Evolutionary conservation across 2,888 invertebrate genomes (phyloP).

Genomic region (Cybosia mesomella): DNA sequence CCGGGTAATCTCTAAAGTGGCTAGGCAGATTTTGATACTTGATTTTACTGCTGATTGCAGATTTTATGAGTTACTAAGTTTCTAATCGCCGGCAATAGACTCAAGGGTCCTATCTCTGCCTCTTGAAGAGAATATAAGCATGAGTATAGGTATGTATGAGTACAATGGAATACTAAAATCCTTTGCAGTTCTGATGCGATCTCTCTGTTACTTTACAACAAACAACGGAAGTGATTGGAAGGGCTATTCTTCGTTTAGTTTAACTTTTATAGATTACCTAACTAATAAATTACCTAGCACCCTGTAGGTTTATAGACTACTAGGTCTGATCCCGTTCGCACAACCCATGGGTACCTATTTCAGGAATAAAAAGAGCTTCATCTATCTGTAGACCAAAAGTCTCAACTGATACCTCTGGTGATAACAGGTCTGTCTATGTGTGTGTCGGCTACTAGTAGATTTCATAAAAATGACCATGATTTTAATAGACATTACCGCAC

Average conservation of each 20-base stretch:
- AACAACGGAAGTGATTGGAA: constrained; percentile 13
- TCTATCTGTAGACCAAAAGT: too few relatives aligned
- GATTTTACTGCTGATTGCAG: too few relatives aligned
- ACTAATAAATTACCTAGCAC: background rate
- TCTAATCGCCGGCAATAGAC: too few relatives aligned
- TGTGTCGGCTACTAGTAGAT: background rate
- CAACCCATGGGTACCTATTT: too few relatives aligned
- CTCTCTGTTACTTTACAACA: background rate
- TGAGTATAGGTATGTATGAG: background rate
- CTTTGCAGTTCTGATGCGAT: background rate
- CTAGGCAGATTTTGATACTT: too few relatives aligned
- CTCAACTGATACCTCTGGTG: background rate
- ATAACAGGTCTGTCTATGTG: background rate
- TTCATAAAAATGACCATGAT: background rate
- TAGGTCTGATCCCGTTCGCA: background rate
- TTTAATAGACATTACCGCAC: constrained; percentile 19
- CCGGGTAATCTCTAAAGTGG: too few relatives aligned
- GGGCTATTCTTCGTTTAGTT: background rate
- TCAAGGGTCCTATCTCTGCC: too few relatives aligned
- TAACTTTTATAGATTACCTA: background rate
- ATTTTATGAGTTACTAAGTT: too few relatives aligned
- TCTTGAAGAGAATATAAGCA: background rate
- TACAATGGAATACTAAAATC: background rate
- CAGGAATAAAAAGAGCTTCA: too few relatives aligned
- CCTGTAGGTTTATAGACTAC: background rate